Evolutionary conservation across 2,888 invertebrate species (phyloP).

Genomic region (Melolontha melolontha): DNA sequence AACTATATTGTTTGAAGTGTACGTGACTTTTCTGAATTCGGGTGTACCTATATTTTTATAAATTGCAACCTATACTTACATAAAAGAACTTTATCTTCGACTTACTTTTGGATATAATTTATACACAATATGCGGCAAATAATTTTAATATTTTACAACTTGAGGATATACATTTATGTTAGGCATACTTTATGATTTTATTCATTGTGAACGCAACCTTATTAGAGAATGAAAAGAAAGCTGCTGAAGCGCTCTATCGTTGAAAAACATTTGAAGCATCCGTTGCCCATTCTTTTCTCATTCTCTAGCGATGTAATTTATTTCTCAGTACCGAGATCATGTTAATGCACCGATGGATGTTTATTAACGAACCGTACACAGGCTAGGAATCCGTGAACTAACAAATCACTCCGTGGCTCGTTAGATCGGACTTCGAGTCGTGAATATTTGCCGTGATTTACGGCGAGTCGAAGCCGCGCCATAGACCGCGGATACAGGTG

Average conservation of each 20-base stretch:
- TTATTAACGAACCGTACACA: slow-evolving; percentile 45
- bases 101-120: too few relatives aligned
- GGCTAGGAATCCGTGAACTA: slow-evolving; percentile 49
- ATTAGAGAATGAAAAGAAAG: too few relatives aligned
- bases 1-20: too few relatives aligned
- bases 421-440: slow-evolving; percentile 47
- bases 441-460: slow-evolving; percentile 50
- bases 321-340: slow-evolving; percentile 8
- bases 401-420: slow-evolving; percentile 53
- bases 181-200: background rate
- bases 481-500: slow-evolving; percentile 14
- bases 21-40: too few relatives aligned
- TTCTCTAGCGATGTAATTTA: slow-evolving; percentile 16
- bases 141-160: too few relatives aligned
- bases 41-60: too few relatives aligned
- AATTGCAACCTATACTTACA: too few relatives aligned
- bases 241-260: too few relatives aligned
- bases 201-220: slow-evolving; percentile 39
- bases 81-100: too few relatives aligned
- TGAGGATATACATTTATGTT: too few relatives aligned
- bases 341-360: slow-evolving; percentile 20
- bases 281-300: slow-evolving; percentile 33
- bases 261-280: slow-evolving; percentile 49
- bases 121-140: too few relatives aligned
- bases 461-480: slow-evolving; percentile 20